Evolutionary conservation across 1,140 invertebrate genomes (phyloP), one percentile per base, ranked within the genome.

Genomic region (Lasioglossum baleicum): DNA sequence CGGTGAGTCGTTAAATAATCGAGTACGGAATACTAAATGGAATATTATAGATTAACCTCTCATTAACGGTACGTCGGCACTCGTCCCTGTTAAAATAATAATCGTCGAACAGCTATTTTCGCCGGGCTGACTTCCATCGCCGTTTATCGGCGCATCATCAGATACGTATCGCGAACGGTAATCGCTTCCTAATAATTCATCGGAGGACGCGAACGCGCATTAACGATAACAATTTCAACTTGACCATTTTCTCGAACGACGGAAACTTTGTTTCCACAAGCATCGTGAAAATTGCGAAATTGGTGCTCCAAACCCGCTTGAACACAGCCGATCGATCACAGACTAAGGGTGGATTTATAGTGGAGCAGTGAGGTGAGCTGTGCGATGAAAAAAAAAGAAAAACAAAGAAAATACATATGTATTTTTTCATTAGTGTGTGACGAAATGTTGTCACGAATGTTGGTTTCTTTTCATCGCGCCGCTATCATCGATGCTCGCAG

Each of bases 181-280:
- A 58, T 58, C 56, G n/a, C 20, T 58, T 58, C 2, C 53, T 7
- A 35, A 61, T 72, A 72, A 72, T 56, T 61, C 56, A 61, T 20
- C n/a, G 8, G 26, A 26, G 26, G 26, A 60, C 35, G 4, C 31
- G 22, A 75, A 56, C 22, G 20, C 40, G 11, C 15, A 10, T 2
- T n/a, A 15, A 56, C 35, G 51, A 67, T 58, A 11, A 35, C n/a
- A 60, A 4, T 60, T 75, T 68, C 42, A 40, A 48, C 7, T 26
- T 20, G 5, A n/a, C 7, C 17, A 67, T 42, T 2, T 22, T 10
- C 15, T 40, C 2, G 2, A 66, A 65, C 61, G 22, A 4, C 4
- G 17, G 5, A 56, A 20, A 17, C 15, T 56, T 56, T 20, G 15
- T 5, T 2, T 20, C 6, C 13, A 17, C 7, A 15, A 20, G 6